These are phyloP conservation scores for Plagodis pulveraria DNA, from an alignment of 2,888 invertebrate genomes.

Conservation along the genomic window DNA sequence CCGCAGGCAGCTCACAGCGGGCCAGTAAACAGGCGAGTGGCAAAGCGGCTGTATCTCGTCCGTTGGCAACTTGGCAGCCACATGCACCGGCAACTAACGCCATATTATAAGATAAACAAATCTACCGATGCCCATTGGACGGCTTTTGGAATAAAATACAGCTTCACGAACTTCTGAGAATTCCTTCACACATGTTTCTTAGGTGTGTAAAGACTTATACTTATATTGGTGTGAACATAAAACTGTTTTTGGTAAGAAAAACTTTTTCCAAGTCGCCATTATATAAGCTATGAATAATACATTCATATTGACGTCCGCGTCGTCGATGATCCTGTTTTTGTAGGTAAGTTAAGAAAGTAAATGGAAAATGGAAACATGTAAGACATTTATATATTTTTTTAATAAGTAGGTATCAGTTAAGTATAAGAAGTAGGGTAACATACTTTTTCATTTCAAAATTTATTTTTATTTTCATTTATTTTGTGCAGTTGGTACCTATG, in stretches of 20 bases:
- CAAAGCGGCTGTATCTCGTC: constrained; percentile 64
- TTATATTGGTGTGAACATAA: constrained; percentile 12
- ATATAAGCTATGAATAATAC: too few relatives aligned
- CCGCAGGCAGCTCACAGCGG: constrained; percentile 32
- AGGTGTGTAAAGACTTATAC: constrained; percentile 17
- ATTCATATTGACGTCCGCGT: too few relatives aligned
- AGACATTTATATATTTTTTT: too few relatives aligned
- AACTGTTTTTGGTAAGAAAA: constrained; percentile 4
- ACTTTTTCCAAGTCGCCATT: too few relatives aligned
- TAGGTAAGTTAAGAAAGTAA: too few relatives aligned
- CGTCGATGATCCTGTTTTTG: too few relatives aligned
- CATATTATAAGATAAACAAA: constrained; percentile 80
- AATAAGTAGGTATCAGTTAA: too few relatives aligned
- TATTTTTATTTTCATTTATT: too few relatives aligned
- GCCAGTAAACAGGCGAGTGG: constrained; percentile 1
- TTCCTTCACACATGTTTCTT: constrained; percentile 45
- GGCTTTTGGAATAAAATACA: constrained; percentile 67
- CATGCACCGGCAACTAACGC: constrained; percentile 63
- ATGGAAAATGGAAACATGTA: too few relatives aligned
- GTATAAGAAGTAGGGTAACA: too few relatives aligned
- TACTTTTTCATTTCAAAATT: too few relatives aligned
- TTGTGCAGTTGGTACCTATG: too few relatives aligned
- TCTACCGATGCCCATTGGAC: constrained; percentile 55
- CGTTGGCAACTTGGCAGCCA: constrained; percentile 73
- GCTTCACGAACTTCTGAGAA: constrained; percentile 51